Evolutionary conservation across 1,140 invertebrate genomes (phyloP), one percentile per base, ranked within the genome.

Genomic region (Drosophila carrolli): DNA sequence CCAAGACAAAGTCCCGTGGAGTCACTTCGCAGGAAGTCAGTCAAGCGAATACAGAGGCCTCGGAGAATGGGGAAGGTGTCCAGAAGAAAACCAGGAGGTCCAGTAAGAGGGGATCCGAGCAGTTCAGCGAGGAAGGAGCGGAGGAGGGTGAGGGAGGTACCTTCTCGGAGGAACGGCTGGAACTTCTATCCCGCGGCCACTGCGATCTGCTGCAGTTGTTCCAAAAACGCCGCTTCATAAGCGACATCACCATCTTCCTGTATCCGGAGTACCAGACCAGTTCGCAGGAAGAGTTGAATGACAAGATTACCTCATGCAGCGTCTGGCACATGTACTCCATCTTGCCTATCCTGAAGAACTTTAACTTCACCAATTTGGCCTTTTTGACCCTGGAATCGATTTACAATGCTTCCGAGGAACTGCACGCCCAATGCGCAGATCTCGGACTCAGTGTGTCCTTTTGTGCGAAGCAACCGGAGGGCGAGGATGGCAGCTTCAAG

Each of bases 261-360:
- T 91, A 91, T 54, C 85, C 90, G 19, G 35, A 62, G 6, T 79
- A 74, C 16, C n/a, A 57, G 4, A 44, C 7, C 6, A 48, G 47
- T 0, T 32, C 58, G 38, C 32, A 67, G 40, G 59, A 46, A 1
- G 1, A 13, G 0, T 47, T 54, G 4, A 50, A 19, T 10, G 63
- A 57, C 7, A 73, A 68, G 19, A 55, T 68, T 19, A 88, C 85
- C 0, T 72, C 88, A 1, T 66, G 50, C 56, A 78, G 63, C 9
- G 13, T 62, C 0, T 91, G 90, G 90, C 85, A 91, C 48, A 90
- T 91, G 74, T 91, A 91, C 67, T 81, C 90, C 6, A 78, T 91
- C 14, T 43, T 91, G 54, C 90, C 90, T 7, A 55, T 82, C 10
- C 67, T 91, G 7, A 91, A 90, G 61, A 61, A 88, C 2, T 56